These are phyloP conservation scores for Lordiphosa stackelbergi DNA, from an alignment of 1,140 invertebrate genomes.

Conservation along the genomic window DNA sequence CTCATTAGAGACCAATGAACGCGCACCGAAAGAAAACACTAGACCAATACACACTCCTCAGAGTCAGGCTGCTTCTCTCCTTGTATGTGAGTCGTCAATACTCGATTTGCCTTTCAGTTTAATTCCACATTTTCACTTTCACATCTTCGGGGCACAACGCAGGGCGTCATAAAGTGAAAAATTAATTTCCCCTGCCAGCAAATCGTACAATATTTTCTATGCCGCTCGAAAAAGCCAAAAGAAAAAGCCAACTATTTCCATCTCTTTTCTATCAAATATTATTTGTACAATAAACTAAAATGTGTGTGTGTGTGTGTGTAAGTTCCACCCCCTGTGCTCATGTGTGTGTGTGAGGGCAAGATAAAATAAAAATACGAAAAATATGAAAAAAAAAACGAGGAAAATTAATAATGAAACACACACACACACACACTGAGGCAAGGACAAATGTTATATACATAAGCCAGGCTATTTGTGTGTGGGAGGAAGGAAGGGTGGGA, in stretches of 20 bases:
- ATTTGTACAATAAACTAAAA: slow-evolving; percentile 71
- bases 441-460: slow-evolving; percentile 53
- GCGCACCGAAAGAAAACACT: slow-evolving; percentile 42
- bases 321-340: slow-evolving; percentile 51
- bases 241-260: slow-evolving; percentile 49
- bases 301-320: slow-evolving; percentile 37
- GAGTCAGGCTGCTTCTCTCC: background rate
- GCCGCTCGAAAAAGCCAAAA: slow-evolving; percentile 19
- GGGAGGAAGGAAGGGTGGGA: slow-evolving; percentile 4
- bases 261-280: slow-evolving; percentile 71
- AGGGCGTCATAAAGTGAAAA: slow-evolving; percentile 57
- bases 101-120: slow-evolving; percentile 31
- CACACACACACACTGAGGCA: slow-evolving; percentile 50
- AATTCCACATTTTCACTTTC: slow-evolving; percentile 63
- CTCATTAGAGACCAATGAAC: slow-evolving; percentile 73
- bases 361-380: slow-evolving; percentile 75
- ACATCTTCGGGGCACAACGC: slow-evolving; percentile 37
- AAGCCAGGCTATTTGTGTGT: slow-evolving; percentile 37
- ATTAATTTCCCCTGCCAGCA: slow-evolving; percentile 45
- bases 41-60: background rate
- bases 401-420: slow-evolving; percentile 74
- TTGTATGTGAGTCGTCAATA: slow-evolving; percentile 7
- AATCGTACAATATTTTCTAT: slow-evolving; percentile 19
- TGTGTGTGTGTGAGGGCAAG: slow-evolving; percentile 31
- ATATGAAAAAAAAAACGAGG: slow-evolving; percentile 60